These are phyloP conservation scores for Euplexia lucipara DNA, from an alignment of 2,888 invertebrate species.

Conservation along the genomic window DNA sequence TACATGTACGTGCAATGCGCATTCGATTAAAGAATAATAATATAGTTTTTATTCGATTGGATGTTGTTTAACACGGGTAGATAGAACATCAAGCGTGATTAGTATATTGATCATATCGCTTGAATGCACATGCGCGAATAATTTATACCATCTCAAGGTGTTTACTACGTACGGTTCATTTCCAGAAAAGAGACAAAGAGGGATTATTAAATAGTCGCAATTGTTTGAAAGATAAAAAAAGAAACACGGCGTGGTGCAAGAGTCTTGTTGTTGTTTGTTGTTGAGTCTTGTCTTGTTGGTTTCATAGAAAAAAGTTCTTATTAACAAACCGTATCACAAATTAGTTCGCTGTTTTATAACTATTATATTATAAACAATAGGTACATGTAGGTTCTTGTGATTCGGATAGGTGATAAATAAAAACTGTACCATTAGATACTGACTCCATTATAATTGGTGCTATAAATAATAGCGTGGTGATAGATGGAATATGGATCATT, in stretches of 20 bases:
- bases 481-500: conserved; percentile 76
- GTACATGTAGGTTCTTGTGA: conserved; percentile 32
- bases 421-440: conserved; percentile 60
- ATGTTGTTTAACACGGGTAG: conserved; percentile 39
- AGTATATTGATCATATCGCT: conserved; percentile 55
- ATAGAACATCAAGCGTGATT: conserved; percentile 50
- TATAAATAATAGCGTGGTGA: conserved; percentile 78
- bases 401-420: conserved; percentile 57
- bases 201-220: conserved; percentile 4
- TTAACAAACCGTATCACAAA: conserved; percentile 31
- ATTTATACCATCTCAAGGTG: conserved; percentile 61
- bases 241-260: conserved; percentile 1
- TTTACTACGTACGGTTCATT: conserved; percentile 11
- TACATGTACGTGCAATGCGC: conserved; percentile 15
- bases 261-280: conserved; percentile 8
- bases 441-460: conserved; percentile 71
- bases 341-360: conserved; percentile 33
- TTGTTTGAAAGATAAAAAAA: conserved; percentile 26
- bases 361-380: conserved; percentile 46
- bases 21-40: conserved; percentile 38
- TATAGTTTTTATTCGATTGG: conserved; percentile 31
- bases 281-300: too few relatives aligned
- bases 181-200: conserved; percentile 50
- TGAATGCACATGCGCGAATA: conserved; percentile 44
- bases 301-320: conserved; percentile 42